Evolutionary conservation across 2,888 invertebrate species (phyloP), one percentile per base, ranked within the genome.

Genomic region (Melipona beecheii): DNA sequence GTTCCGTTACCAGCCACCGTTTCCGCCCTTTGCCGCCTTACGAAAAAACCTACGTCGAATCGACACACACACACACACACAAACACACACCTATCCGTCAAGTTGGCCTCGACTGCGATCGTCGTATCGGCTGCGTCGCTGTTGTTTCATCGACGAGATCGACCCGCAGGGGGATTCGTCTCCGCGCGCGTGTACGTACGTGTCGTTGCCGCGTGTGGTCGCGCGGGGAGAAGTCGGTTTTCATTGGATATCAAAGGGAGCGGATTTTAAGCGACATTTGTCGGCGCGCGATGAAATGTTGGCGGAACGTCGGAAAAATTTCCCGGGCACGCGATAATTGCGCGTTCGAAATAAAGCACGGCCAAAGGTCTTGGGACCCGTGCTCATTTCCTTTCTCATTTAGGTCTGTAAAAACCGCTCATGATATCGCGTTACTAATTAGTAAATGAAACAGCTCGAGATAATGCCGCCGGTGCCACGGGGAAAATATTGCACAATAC

Each of bases 361-460:
- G 86, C 19, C 87, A 88, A 89, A 91, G 92, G 87, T 90, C 89
- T 88, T 86, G 86, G 86, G 81, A 58, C 68, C 73, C 81, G 78
- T 83, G 89, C 88, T 91, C 91, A 91, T 93, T 93, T 93, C 87
- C 90, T 92, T 88, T 91, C 92, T 92, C 92, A 91, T 93, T 93
- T 90, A 88, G 89, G 87, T 85, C 84, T 58, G 86, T 75, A 87
- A 86, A 90, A 90, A 90, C 87, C 84, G 80, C 82, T 85, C 88
- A 88, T 81, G 90, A 91, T 91, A 93, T 93, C 93, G 77, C 88
- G 92, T 93, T 93, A 93, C 93, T 93, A 93, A 93, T 93, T 93
- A 92, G 92, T 91, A 92, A 90, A 92, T 87, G 90, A 92, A 92
- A 92, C 89, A 90, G 89, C 86, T 82, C 81, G 81, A 86, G 87